Evolutionary conservation across 2,113 vertebrate genomes (phyloP), one percentile per base, ranked within the genome.

Genomic region (Gulo gulo): DNA sequence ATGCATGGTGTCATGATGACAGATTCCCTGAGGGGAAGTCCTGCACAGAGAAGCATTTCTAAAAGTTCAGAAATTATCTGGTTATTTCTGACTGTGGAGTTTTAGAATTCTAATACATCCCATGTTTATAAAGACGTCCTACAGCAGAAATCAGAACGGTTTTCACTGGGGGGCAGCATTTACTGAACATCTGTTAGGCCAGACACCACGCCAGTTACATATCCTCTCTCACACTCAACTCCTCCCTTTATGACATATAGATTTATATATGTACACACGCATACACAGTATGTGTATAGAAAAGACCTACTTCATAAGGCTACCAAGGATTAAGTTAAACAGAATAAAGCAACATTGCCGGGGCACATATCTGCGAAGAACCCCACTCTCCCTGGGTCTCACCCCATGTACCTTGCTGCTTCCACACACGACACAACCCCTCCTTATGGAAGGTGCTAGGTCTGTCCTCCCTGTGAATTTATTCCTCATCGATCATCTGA

Each of bases 341-440:
- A 71, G 59, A 42, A 67, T 65, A 8, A 85, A 79, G 57, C 15
- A 16, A 18, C 0, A 31, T 13, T 42, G 61, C 34, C 3, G 26
- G 45, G 69, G 84, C 59, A 31, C 14, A 0, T 26, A 50, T 71
- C 79, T 78, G 52, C 59, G 39, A 84, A 31, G 67, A 20, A 15
- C 50, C 55, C 24, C 6, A 0, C 0, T 18, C 63, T 31, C 15
- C 24, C 16, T 42, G 52, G 36, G 8, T 59, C 45, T n/a, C 21
- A 0, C 10, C 4, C 5, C 57, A 0, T 0, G 0, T 3, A 31
- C 55, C 20, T 20, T 12, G 18, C 7, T n/a, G n/a, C 23, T 18
- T n/a, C 4, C 5, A 65, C 4, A 0, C 39, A 21, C 2, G 0
- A 0, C 10, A 11, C 2, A 12, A 59, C 74, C 61, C 45, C 26